Evolutionary conservation across 1,140 invertebrate genomes (phyloP).

Genomic region (Temnothorax longispinosus): DNA sequence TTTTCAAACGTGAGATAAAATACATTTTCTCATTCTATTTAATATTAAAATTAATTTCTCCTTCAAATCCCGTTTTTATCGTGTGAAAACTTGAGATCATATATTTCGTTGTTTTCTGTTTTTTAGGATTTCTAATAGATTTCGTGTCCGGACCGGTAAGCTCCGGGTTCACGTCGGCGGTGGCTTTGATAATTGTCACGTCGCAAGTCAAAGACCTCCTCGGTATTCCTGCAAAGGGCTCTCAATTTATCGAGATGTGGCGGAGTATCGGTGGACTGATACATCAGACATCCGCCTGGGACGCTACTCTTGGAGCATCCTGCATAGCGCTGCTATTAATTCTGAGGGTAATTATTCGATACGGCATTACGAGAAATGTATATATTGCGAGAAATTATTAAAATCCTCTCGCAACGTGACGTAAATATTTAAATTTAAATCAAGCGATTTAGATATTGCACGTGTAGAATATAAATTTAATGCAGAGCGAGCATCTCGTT

Average conservation of each 20-base stretch:
- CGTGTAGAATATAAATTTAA: background rate
- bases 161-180: slow-evolving; percentile 96
- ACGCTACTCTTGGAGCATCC: slow-evolving; percentile 89
- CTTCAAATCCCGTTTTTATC: background rate
- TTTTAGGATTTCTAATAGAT: slow-evolving; percentile 95
- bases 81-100: slow-evolving; percentile 27
- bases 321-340: slow-evolving; percentile 91
- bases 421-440: slow-evolving; percentile 21
- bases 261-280: slow-evolving; percentile 88
- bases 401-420: background rate
- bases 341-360: slow-evolving; percentile 88
- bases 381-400: background rate
- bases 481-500: background rate
- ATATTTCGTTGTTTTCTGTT: slow-evolving; percentile 14
- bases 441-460: background rate
- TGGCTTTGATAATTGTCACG: slow-evolving; percentile 95
- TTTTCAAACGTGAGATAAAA: background rate
- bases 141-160: slow-evolving; percentile 97
- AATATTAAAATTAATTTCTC: slow-evolving; percentile 7
- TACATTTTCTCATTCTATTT: background rate
- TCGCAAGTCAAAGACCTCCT: slow-evolving; percentile 95
- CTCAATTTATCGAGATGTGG: slow-evolving; percentile 91
- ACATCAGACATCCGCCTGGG: slow-evolving; percentile 88
- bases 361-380: background rate
- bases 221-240: slow-evolving; percentile 91